phyloP scores from a whole-genome alignment of 2,797 vertebrate genomes.

The Salarias fasciatus region DNA sequence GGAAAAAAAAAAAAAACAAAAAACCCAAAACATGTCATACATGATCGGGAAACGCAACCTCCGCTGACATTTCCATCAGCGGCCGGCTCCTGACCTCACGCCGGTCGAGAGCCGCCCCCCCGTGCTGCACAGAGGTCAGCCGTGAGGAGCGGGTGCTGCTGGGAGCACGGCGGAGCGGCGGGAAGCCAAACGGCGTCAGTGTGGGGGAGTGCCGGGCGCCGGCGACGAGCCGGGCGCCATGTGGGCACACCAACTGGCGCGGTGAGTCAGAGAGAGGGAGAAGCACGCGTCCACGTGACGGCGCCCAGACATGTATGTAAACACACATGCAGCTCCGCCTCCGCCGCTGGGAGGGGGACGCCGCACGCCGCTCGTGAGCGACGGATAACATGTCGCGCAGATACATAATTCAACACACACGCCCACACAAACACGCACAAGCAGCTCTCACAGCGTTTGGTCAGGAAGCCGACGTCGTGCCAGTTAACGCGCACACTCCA shows the following conservation, averaged over 20 bases:
- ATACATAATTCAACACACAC: constrained; percentile 1
- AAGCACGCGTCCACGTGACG: constrained; percentile 44
- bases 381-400: background rate
- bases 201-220: constrained; percentile 59
- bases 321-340: background rate
- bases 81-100: constrained; percentile 13
- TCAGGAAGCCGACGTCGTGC: no score
- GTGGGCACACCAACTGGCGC: constrained; percentile 76
- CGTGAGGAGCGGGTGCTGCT: constrained; percentile 12
- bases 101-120: constrained; percentile 2
- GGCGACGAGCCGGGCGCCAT: constrained; percentile 56
- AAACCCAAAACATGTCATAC: constrained; percentile 1
- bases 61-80: constrained; percentile 20
- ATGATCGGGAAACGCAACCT: constrained; percentile 5
- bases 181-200: constrained; percentile 39
- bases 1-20: no score
- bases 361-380: background rate
- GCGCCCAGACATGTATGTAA: constrained; percentile 21
- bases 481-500: no score
- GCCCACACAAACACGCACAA: constrained; percentile 3
- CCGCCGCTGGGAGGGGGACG: background rate
- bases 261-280: constrained; percentile 70
- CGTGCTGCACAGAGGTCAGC: constrained; percentile 9
- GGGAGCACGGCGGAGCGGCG: constrained; percentile 18
- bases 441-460: no score